Base-by-base conservation (phyloP, 53 echinoderm and acorn worm genomes). In the Actinopyga echinites region DNA sequence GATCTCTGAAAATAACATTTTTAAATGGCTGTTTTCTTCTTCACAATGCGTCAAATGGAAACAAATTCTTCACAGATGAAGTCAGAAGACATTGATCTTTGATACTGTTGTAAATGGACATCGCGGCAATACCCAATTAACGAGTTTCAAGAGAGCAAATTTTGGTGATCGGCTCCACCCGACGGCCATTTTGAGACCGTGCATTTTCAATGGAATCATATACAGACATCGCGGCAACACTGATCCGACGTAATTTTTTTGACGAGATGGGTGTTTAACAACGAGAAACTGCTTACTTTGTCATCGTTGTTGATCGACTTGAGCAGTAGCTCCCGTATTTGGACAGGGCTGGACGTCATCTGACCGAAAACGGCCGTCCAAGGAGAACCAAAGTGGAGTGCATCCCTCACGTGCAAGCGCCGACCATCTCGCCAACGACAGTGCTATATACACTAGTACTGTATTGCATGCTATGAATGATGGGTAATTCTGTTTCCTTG, bases 261-360 rank as follows among this genome's bases (percentile, higher is more conserved):
- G 49, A 49, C 49, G 49, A 49, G 0, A 6, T 49, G 32, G 54
- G 32, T 19, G 21, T 55, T 54, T 30, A 25, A 55, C 6, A 21
- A 82, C 43, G 49, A 87, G 69, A 35, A 31, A 36, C 82, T 79
- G 87, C 97, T 97, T 97, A 97, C 97, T 90, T 97, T 96, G 82
- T 92, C 94, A 97, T 97, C 97, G 85, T 94, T 88, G 90, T 97
- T 94, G 87, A 88, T 97, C 69, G 92, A 90, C 69, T 86, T 97
- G 90, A 91, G 97, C 97, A 97, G 94, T 87, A 92, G 94, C 94
- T 97, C 97, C 97, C 89, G 87, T 86, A 97, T 97, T 92, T 94
- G 97, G 87, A 66, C 88, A 86, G 93, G 94, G 91, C 94, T 94
- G 86, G 94, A 93, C 93, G 97, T 94, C 97, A 97, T 97, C 92